Base-by-base conservation (phyloP, 1,140 invertebrate species). In the Euglossa dilemma region DNA sequence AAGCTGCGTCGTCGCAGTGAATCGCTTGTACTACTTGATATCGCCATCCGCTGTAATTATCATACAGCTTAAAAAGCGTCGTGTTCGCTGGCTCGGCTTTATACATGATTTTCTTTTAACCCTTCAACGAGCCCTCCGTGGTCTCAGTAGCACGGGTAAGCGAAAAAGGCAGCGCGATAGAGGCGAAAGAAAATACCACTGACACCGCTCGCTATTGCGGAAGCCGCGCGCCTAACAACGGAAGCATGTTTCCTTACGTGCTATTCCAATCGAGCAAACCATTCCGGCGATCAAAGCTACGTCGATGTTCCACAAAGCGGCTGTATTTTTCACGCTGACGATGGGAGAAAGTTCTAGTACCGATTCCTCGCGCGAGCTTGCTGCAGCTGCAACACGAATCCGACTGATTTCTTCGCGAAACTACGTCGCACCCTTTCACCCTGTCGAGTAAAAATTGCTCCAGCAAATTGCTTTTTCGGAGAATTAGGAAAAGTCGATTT, bases 201-300 rank as follows among this genome's bases (percentile, higher is more conserved):
- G 16, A 14, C 45, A 28, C 23, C n/a, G n/a, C 23, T n/a, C 14
- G 14, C 9, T 67, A 12, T 23, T n/a, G 6, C 28, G 4, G n/a
- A 43, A 56, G 4, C 36, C 43, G 23, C 52, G 3, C 12, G 28
- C 9, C 28, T 57, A 72, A 72, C 70, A n/a, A 36, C 18, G 20
- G 77, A 61, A 50, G 7, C n/a, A 23, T 14, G 71, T 54, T 36
- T 74, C 50, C 23, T 73, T 47, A 64, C 52, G 50, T 16, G 9
- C 70, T 6, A n/a, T 63, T 80, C n/a, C 70, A 56, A 54, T 74
- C 47, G 79, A 80, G 36, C 54, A 45, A 79, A 54, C 79, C n/a
- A 20, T 54, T 14, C n/a, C 50, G 43, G 59, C 25, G 70, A 80
- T 74, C 70, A 47, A 64, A 80, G 57, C 25, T 36, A 11, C 8